These are phyloP conservation scores for Cosmopolites sordidus DNA, from an alignment of 2,888 invertebrate species.

Conservation along the genomic window DNA sequence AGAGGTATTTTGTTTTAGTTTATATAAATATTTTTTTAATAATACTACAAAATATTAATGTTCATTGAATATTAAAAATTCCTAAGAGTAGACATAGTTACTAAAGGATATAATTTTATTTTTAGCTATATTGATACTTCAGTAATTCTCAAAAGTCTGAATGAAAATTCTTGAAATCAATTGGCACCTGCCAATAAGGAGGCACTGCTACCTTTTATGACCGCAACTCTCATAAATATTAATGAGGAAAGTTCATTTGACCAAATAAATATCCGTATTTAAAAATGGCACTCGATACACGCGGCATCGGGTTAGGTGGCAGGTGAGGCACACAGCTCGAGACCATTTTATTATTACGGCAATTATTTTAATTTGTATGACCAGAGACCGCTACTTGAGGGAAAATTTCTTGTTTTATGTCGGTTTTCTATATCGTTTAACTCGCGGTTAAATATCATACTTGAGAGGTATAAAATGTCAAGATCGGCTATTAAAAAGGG, in stretches of 20 bases:
- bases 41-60: no score
- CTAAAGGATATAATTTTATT: no score
- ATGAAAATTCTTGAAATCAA: constrained; percentile 9
- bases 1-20: no score
- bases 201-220: constrained; percentile 5
- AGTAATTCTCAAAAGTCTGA: neutral
- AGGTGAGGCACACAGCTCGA: constrained; percentile 17
- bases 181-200: constrained; percentile 26
- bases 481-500: no score
- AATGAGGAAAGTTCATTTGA: constrained; percentile 28
- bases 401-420: constrained; percentile 1
- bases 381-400: constrained; percentile 10
- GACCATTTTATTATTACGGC: constrained; percentile 21
- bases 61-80: no score
- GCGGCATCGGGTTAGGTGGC: constrained; percentile 17
- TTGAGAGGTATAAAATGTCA: no score
- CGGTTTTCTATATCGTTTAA: constrained; percentile 1
- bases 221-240: constrained; percentile 24
- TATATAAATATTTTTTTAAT: no score
- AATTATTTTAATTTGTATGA: constrained; percentile 24
- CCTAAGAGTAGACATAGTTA: no score
- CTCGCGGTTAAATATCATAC: no score
- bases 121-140: no score
- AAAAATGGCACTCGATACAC: constrained; percentile 23
- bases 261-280: constrained; percentile 29